These are phyloP conservation scores for Pachyseris speciosa DNA, from an alignment of 64 coral and sea anemone genomes.

Conservation along the genomic window DNA sequence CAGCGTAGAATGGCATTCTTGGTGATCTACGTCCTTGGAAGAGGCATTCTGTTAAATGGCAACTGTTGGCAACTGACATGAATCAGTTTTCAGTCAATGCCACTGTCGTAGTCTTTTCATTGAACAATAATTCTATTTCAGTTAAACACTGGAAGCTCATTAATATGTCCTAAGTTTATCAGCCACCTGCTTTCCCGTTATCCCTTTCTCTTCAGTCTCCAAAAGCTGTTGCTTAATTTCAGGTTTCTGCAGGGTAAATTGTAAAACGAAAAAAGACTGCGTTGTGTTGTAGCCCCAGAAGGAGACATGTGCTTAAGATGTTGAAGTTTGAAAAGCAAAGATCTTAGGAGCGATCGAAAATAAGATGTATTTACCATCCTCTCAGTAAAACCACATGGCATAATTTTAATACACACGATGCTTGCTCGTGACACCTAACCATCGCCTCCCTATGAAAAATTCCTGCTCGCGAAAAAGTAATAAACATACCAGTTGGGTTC, in stretches of 20 bases:
- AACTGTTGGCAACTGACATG: too few species aligned
- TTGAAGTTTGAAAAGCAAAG: neutral
- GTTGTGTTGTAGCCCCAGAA: neutral
- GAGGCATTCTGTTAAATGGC: too few species aligned
- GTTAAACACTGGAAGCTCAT: too few species aligned
- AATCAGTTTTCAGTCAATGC: too few species aligned
- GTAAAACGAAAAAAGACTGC: neutral
- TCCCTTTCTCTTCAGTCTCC: neutral
- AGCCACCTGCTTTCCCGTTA: neutral
- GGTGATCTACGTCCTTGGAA: too few species aligned
- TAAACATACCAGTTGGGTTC: conserved; percentile 1
- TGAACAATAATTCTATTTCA: too few species aligned
- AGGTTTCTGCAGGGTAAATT: too few species aligned
- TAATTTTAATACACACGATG: conserved; percentile 22
- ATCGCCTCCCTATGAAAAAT: neutral
- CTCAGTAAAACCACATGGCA: conserved; percentile 40
- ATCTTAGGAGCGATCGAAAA: neutral
- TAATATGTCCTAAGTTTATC: neutral
- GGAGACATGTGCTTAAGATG: neutral
- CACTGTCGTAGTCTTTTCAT: too few species aligned
- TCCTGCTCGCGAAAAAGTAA: neutral
- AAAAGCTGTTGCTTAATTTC: neutral
- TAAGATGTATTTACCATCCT: neutral
- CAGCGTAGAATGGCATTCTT: too few species aligned
- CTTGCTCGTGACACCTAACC: neutral